These are phyloP conservation scores for Fragum whitleyi DNA, from an alignment of 2,888 invertebrate genomes.

Conservation along the genomic window DNA sequence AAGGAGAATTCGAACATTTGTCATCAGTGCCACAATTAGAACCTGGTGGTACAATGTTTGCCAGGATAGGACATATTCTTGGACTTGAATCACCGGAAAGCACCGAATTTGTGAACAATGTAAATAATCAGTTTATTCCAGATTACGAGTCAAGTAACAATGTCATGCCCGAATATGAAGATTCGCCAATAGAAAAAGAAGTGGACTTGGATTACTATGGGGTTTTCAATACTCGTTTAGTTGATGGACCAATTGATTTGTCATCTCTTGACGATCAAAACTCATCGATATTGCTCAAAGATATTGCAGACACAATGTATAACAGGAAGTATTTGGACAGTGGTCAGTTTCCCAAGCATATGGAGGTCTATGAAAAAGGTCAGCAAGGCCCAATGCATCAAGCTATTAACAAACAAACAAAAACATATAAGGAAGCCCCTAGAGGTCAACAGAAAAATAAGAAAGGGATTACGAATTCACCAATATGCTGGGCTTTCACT, in stretches of 20 bases:
- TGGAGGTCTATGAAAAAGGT: background rate
- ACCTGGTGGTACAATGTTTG: background rate
- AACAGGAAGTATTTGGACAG: conserved; percentile 13
- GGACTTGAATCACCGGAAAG: conserved; percentile 17
- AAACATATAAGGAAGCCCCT: background rate
- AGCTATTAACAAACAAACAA: background rate
- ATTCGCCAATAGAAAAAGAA: conserved; percentile 16
- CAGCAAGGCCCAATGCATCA: background rate
- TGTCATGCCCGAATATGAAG: background rate
- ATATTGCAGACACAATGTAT: conserved; percentile 57
- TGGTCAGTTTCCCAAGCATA: background rate
- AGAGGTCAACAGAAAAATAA: conserved; percentile 19
- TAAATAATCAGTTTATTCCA: background rate
- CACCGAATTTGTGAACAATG: conserved; percentile 7
- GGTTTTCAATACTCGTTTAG: conserved; percentile 59
- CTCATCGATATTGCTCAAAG: conserved; percentile 60
- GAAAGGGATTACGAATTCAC: conserved; percentile 43
- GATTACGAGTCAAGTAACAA: background rate
- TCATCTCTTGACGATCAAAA: conserved; percentile 50
- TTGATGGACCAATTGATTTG: conserved; percentile 57
- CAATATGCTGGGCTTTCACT: conserved; percentile 67
- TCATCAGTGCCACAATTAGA: background rate
- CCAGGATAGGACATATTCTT: conserved; percentile 7
- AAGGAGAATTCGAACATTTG: background rate
- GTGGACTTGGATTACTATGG: conserved; percentile 59